These are phyloP conservation scores for Nettapus auritus DNA, from an alignment of 2,113 vertebrate genomes.

Conservation along the genomic window DNA sequence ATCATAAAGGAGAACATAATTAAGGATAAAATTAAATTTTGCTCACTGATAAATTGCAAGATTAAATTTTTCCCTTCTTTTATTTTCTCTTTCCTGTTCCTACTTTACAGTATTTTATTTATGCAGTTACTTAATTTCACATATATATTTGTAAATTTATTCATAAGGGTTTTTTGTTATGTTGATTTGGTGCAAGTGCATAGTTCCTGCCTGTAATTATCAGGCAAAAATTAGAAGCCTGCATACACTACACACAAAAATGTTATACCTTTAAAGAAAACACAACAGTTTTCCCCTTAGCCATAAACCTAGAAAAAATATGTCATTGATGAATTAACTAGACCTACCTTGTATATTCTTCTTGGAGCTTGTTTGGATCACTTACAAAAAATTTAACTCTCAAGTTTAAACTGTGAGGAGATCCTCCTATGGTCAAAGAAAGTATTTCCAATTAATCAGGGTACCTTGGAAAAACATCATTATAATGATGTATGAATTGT, in stretches of 20 bases:
- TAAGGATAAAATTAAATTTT: slow-evolving; percentile 1
- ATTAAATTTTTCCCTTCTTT: neutral
- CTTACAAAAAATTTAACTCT: slow-evolving; percentile 99
- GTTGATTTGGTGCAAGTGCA: neutral
- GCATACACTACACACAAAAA: neutral
- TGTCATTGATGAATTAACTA: neutral
- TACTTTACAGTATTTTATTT: neutral
- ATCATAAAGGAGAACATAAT: neutral
- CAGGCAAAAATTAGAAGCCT: neutral
- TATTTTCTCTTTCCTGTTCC: neutral
- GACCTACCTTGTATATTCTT: slow-evolving; percentile 97
- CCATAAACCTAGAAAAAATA: neutral
- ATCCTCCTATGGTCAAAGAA: slow-evolving; percentile 86
- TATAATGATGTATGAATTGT: slow-evolving; percentile 41
- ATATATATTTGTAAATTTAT: neutral
- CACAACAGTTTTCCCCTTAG: neutral
- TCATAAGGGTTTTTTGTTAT: neutral
- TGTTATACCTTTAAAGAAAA: neutral
- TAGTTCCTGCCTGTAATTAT: neutral
- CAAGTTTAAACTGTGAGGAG: slow-evolving; percentile 94
- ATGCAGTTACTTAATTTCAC: neutral
- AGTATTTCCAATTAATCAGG: slow-evolving; percentile 75
- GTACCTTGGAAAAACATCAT: slow-evolving; percentile 40
- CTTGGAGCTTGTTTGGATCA: slow-evolving; percentile 96
- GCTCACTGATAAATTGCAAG: neutral